These are phyloP conservation scores for Porphyrio hochstetteri DNA, from an alignment of 2,113 vertebrate species.

Conservation along the genomic window DNA sequence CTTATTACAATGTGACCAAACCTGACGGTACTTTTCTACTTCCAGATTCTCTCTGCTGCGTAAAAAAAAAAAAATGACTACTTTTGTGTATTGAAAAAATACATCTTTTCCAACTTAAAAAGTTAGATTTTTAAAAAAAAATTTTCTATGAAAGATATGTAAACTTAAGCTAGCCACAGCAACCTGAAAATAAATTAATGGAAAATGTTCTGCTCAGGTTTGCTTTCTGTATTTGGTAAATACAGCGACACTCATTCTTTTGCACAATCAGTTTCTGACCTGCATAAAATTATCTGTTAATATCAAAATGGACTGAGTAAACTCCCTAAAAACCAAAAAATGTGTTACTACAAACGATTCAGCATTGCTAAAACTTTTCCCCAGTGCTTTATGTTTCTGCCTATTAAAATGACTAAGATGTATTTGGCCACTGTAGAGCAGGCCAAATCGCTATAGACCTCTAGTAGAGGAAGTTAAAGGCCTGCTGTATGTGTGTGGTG, in stretches of 20 bases:
- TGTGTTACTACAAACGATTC: not conserved
- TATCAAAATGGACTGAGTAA: not conserved
- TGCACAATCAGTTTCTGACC: not conserved
- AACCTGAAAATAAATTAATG: not conserved
- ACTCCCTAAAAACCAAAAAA: not conserved
- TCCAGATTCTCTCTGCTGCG: not conserved
- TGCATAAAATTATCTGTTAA: not conserved
- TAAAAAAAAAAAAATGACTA: not conserved
- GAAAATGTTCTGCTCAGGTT: not conserved
- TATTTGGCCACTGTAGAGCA: not conserved
- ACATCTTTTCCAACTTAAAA: not conserved
- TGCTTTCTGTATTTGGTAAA: not conserved
- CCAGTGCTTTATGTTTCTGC: not conserved
- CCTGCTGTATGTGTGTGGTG: not conserved
- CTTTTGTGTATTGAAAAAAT: not conserved
- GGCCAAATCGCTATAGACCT: not conserved
- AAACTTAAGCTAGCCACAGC: not conserved
- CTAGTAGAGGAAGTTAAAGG: not conserved
- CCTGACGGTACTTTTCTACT: not conserved
- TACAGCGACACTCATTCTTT: not conserved
- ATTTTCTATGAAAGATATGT: not conserved
- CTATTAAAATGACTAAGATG: not conserved
- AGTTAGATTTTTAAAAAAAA: not conserved
- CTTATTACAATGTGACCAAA: not conserved
- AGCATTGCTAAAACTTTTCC: not conserved